phyloP scores from a whole-genome alignment of 1,140 invertebrate genomes.

The Drosophila obscura region DNA sequence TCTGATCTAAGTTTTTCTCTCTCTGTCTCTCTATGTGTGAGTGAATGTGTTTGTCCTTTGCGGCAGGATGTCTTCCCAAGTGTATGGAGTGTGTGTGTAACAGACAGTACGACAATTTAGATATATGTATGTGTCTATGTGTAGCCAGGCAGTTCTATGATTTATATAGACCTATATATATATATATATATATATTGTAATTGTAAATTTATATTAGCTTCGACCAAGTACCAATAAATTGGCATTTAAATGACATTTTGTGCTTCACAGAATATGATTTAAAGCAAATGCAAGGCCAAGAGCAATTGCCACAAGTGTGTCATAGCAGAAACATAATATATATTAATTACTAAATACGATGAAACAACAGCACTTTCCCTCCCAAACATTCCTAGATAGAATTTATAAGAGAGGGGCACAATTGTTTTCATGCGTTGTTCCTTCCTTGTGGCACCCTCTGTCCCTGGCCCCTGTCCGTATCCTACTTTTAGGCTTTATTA shows the following conservation, averaged over 20 bases:
- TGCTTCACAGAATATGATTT: conserved; percentile 65
- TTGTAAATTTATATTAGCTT: conserved; percentile 64
- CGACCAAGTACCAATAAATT: conserved; percentile 81
- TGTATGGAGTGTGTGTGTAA: conserved; percentile 31
- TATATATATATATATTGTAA: conserved; percentile 51
- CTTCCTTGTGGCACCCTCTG: conserved; percentile 5
- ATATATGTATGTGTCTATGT: conserved; percentile 31
- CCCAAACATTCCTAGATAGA: conserved; percentile 47
- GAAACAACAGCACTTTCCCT: conserved; percentile 4
- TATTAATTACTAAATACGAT: conserved; percentile 1
- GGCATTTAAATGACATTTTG: conserved; percentile 78
- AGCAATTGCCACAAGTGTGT: conserved; percentile 48
- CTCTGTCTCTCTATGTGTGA: conserved; percentile 20
- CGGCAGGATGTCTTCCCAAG: conserved; percentile 50
- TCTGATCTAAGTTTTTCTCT: conserved; percentile 18
- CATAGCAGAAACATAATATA: conserved; percentile 54
- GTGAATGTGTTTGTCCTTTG: conserved; percentile 37
- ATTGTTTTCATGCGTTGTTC: conserved; percentile 39
- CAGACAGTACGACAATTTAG: conserved; percentile 40
- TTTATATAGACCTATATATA: conserved; percentile 38
- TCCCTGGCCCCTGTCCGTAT: conserved; percentile 5
- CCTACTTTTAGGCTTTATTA: conserved; percentile 32
- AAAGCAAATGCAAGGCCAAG: conserved; percentile 28
- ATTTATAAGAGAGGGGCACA: neutral
- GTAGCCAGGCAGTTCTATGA: conserved; percentile 35